A percentile compares a stretch with the other conserved stretches of the same genome.
Conservation (phyloP, 1,140 invertebrate species). For the Penaeus indicus region DNA sequence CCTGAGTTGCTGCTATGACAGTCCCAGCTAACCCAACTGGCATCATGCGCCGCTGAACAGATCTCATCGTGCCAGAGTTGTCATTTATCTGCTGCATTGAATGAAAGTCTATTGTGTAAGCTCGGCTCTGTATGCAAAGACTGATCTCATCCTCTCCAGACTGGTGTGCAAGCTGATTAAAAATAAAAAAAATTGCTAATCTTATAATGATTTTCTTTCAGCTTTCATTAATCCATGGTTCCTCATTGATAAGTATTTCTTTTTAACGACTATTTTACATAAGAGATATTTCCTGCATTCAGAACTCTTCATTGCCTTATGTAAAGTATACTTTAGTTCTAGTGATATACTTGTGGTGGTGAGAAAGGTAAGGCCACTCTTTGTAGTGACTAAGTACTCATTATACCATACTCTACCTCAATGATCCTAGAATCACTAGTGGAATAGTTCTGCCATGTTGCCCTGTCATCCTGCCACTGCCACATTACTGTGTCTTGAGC, state of each 20-base stretch:
- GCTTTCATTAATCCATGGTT: too few species aligned
- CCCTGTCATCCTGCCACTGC: conserved; percentile 94
- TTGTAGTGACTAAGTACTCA: not conserved
- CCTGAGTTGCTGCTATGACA: conserved; percentile 49
- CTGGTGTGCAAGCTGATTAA: conserved; percentile 86
- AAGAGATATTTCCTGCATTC: too few species aligned
- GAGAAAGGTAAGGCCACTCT: not conserved
- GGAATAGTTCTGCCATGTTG: conserved; percentile 77
- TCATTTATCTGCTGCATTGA: conserved; percentile 99
- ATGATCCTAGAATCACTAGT: conserved; percentile 80
- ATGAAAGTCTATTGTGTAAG: conserved; percentile 95
- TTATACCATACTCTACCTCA: conserved; percentile 75
- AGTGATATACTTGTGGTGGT: not conserved
- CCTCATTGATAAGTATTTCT: too few species aligned
- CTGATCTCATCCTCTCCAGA: conserved; percentile 95
- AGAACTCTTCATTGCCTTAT: too few species aligned
- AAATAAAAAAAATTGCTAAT: not conserved
- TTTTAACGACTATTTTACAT: too few species aligned
- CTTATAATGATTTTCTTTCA: not conserved
- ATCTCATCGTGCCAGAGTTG: conserved; percentile 92
- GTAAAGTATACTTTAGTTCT: too few species aligned
- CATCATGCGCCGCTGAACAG: conserved; percentile 81
- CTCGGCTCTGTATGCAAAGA: conserved; percentile 89
- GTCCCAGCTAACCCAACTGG: conserved; percentile 48
- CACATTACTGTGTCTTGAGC: conserved; percentile 83